A percentile compares a stretch with the other conserved stretches of the same genome.
phyloP scores from a whole-genome alignment of 2,888 invertebrate genomes.

The Osmoderma eremita region DNA sequence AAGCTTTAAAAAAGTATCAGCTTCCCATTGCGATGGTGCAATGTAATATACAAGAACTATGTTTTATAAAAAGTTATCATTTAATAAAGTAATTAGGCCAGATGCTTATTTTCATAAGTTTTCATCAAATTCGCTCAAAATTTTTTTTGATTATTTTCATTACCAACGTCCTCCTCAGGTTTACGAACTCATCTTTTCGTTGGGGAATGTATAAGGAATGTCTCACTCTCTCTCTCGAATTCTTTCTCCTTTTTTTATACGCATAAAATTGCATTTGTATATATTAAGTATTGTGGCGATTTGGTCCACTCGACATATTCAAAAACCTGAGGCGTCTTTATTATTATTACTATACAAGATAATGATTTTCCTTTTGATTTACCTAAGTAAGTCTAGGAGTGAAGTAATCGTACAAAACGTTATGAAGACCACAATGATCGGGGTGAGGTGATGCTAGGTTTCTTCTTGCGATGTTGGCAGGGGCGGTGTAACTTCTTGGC shows the following conservation, averaged over 20 bases:
- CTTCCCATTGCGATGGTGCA: constrained; percentile 28
- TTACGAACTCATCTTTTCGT: constrained; percentile 41
- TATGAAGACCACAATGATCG: constrained; percentile 49
- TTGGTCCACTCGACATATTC: constrained; percentile 54
- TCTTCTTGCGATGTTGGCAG: constrained; percentile 53
- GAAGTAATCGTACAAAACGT: constrained; percentile 56
- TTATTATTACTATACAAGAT: constrained; percentile 4
- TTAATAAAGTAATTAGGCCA: constrained; percentile 52
- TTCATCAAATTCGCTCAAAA: constrained; percentile 40
- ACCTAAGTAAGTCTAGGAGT: constrained; percentile 56
- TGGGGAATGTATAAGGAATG: constrained; percentile 58
- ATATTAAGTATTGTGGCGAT: constrained; percentile 52
- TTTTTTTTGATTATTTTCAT: constrained; percentile 40
- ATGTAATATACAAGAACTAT: constrained; percentile 35
- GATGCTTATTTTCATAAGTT: constrained; percentile 47
- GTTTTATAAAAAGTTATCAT: constrained; percentile 43
- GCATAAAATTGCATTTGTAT: neutral
- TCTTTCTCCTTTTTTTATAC: constrained; percentile 12
- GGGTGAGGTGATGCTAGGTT: constrained; percentile 58
- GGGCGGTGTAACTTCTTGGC: constrained; percentile 44
- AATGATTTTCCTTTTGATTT: constrained; percentile 16
- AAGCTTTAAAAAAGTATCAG: constrained; percentile 41
- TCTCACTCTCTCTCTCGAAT: constrained; percentile 39
- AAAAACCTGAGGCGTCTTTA: constrained; percentile 45
- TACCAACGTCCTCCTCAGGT: constrained; percentile 52